Evolutionary conservation across 1,140 invertebrate genomes (phyloP), one percentile per base, ranked within the genome.

Genomic region (Ceratina calcarata): DNA sequence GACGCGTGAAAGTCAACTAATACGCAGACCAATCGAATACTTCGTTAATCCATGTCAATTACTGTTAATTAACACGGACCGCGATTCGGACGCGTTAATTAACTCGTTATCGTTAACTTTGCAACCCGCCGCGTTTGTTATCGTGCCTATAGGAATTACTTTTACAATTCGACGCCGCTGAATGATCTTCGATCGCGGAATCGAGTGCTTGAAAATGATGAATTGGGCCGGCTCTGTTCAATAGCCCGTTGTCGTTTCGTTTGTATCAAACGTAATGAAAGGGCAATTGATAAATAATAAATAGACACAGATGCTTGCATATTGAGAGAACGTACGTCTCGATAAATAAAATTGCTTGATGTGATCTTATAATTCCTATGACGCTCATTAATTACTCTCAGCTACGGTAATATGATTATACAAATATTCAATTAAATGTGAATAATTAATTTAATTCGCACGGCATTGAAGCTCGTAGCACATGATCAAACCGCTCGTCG

Each of bases 31-130:
- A 32, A 62, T 73, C 58, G 60, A 53, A 51, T 24, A 22, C 58
- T 49, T n/a, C 55, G 60, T 73, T 73, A 73, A 61, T n/a, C 37
- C 58, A 37, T 24, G 45, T 73, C 71, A 64, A 73, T 73, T 73
- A 73, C 22, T 45, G 58, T 62, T 62, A 73, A 73, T 73, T 73
- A 73, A 51, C 22, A 51, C 60, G 22, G 8, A 10, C 0, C 16
- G 58, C 22, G 24, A 62, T 73, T 64, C 71, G 22, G 12, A 62
- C 58, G 60, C 45, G 58, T 16, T 73, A 73, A 73, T 73, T 73
- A 61, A 73, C 60, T 73, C 71, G 45, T 64, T 64, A 64, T 62
- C 71, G 71, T 53, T 16, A 45, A 64, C 18, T 49, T 73, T 64
- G 32, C 20, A 2, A n/a, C 16, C 12, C 65, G 7, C 8, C 10